Base-by-base conservation (phyloP, 2,113 vertebrate genomes). In the Pterocles orientalis region DNA sequence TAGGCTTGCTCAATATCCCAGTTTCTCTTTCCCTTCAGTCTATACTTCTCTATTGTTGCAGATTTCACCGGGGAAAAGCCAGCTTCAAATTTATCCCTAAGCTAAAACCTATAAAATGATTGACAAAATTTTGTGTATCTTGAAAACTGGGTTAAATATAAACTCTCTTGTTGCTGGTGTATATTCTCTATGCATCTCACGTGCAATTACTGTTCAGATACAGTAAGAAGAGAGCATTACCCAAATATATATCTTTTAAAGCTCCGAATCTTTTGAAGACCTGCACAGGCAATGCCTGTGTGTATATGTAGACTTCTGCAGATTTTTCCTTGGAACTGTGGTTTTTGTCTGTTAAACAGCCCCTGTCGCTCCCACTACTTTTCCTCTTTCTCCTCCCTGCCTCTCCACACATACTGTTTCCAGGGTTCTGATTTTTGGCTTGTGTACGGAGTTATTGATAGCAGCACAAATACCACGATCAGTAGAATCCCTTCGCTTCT, bases 31-130 rank as follows among this genome's bases (percentile, higher is more conserved):
- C 90, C 43, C 56, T 89, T 96, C 78, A 66, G 89, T 94, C 95
- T 95, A 83, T 75, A 95, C 96, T 97, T 97, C 80, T 95, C 68
- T 95, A 88, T 96, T 97, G 94, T 97, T 97, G 68, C 64, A 95
- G 76, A 77, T 82, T 97, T 97, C 96, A 93, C 90, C 28, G 69
- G 95, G 95, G 97, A 97, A 98, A 97, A 95, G 93, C 54, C 84
- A 97, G 94, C 93, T 97, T 97, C 68, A 94, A 95, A 97, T 98
- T 97, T 97, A 97, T 98, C 95, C 95, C 86, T 97, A 93, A 98
- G 95, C 86, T 98, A 98, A 97, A 98, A 96, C 82, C 61, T 90
- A 92, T 95, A 88, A 97, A 97, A 96, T 98, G 89, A 96, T 96
- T 96, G 97, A 97, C 90, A 94, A 97, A 98, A 97, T 98, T 96